Evolutionary conservation across 2,888 invertebrate genomes (phyloP), one percentile per base, ranked within the genome.

Genomic region (Melieria crassipennis): DNA sequence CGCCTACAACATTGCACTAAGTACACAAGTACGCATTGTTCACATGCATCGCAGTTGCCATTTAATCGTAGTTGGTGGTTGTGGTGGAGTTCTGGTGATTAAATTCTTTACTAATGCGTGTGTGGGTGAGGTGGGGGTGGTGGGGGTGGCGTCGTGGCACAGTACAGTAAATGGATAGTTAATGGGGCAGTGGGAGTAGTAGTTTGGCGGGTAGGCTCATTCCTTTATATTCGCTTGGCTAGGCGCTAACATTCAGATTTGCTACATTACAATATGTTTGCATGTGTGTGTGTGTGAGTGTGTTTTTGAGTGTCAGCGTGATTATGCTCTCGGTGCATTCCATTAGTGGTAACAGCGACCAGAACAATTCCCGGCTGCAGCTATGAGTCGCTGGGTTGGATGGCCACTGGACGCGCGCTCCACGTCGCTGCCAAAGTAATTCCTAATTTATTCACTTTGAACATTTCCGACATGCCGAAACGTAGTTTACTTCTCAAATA

Each of bases 401-500:
- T 30, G 30, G 30, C 30, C 30, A 30, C 30, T 30, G 2, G 2
- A 30, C 30, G 30, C 43, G 57, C 10, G 4, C n/a, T 46, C 7
- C 43, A 7, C 30, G 11, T 55, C 45, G 11, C 9, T 45, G 48
- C 42, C 11, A 71, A 61, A 30, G 1, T 4, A 55, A 57, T 56
- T 5, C 68, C 67, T 71, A 62, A n/a, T 73, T 65, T 65, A 70
- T 70, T 73, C 52, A 57, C 63, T 69, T 50, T 52, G 43, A 58
- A 61, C 57, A 42, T 9, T 47, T 50, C 11, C 11, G 2, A 9
- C 9, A n/a, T 47, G 61, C 10, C 58, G 42, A 30, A 58, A 45
- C 9, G 16, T 56, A 10, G 52, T 71, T 82, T 83, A 84, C 78
- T 84, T 84, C 70, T 84, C 84, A 70, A 84, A 84, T 76, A 84